Percentiles rank a stretch among this genome's conserved stretches.
Evolutionary conservation across 2,888 invertebrate genomes (phyloP).

Genomic region (Volucella inanis): DNA sequence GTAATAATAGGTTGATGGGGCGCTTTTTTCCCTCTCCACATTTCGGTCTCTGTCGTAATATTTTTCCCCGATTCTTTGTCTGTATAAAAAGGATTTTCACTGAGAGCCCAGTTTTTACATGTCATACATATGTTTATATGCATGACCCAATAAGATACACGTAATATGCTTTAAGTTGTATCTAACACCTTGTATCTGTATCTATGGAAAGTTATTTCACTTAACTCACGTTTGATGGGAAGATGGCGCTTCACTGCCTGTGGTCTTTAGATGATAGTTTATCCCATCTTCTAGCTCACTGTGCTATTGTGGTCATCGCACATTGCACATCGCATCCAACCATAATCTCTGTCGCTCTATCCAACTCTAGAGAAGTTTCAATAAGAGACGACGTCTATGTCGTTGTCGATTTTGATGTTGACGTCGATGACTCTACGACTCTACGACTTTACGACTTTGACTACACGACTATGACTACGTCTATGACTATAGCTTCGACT

Average conservation of each 20-base stretch:
- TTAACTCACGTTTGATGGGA: constrained; percentile 40
- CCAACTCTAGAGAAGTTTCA: constrained; percentile 47
- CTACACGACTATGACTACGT: too few species aligned
- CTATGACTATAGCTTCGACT: background rate
- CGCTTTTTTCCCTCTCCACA: constrained; percentile 19
- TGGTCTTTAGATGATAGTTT: constrained; percentile 59
- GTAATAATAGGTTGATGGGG: constrained; percentile 71
- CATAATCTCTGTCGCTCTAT: constrained; percentile 65
- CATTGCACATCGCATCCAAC: constrained; percentile 59
- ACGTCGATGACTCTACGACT: background rate
- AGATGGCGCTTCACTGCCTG: constrained; percentile 71
- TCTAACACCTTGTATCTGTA: constrained; percentile 63
- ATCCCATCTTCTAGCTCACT: constrained; percentile 52
- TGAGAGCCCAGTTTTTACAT: constrained; percentile 2
- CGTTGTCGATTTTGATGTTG: constrained; percentile 5
- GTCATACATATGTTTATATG: constrained; percentile 11
- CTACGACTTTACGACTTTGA: too few species aligned
- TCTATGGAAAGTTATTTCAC: background rate
- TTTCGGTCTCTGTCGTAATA: constrained; percentile 25
- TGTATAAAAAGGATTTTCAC: constrained; percentile 11
- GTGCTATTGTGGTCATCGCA: constrained; percentile 63
- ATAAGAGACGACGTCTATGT: constrained; percentile 45
- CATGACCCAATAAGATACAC: constrained; percentile 42
- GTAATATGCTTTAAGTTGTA: constrained; percentile 16
- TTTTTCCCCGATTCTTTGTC: constrained; percentile 38